Evolutionary conservation across 2,888 invertebrate genomes (phyloP).

Genomic region (Escarpia spicata): DNA sequence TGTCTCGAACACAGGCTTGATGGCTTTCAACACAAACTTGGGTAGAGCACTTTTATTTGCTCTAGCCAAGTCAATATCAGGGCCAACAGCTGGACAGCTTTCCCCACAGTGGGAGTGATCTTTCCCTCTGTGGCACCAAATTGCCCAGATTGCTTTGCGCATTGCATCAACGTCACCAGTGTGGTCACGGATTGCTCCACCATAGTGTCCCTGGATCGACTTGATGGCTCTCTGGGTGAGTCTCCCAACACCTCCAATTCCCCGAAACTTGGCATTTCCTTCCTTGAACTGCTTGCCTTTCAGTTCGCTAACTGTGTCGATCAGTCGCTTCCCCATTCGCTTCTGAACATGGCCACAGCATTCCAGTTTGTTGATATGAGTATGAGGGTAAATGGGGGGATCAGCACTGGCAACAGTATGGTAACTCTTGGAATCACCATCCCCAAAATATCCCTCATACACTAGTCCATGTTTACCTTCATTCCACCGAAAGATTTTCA

Average conservation of each 20-base stretch:
- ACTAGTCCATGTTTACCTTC: neutral
- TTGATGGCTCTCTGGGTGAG: neutral
- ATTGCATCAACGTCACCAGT: neutral
- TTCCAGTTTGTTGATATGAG: neutral
- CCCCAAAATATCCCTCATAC: neutral
- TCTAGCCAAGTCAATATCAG: neutral
- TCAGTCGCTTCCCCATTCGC: neutral
- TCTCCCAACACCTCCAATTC: neutral
- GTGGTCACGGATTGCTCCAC: neutral
- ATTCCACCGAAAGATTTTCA: neutral
- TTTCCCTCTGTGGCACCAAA: neutral
- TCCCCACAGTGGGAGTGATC: neutral
- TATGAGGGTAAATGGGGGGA: neutral
- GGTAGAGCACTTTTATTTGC: neutral
- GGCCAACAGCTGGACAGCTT: neutral
- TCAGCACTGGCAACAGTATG: neutral
- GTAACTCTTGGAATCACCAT: neutral
- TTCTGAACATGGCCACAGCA: neutral
- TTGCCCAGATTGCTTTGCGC: neutral
- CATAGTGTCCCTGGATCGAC: neutral
- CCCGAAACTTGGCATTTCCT: neutral
- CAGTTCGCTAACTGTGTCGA: neutral
- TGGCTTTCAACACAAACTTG: neutral
- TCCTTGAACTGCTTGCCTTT: neutral
- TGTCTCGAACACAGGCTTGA: neutral